A percentile compares a stretch with the other conserved stretches of the same genome.
Conservation (phyloP, 2,888 invertebrate genomes). For the Melikaiella ostensackeni region DNA sequence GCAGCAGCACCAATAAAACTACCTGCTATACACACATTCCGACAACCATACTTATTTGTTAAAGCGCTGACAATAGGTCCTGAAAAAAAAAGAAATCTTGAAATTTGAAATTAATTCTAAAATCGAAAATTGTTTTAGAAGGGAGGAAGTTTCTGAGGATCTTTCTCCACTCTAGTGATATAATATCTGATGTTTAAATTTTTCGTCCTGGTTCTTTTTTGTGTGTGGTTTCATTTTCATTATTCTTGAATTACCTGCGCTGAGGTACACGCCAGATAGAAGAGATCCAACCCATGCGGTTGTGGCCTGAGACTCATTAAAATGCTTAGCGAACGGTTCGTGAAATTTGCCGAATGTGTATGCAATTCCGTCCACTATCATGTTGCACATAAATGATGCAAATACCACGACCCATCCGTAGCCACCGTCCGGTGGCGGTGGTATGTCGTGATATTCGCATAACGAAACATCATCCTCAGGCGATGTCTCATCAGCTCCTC, state of each 20-base stretch:
- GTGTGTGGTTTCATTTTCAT: background rate
- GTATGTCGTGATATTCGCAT: conserved; percentile 87
- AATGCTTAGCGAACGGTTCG: conserved; percentile 87
- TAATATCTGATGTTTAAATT: background rate
- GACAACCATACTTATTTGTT: conserved; percentile 97
- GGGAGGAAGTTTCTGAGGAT: no score
- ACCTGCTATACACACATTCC: conserved; percentile 95
- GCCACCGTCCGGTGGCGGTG: conserved; percentile 94
- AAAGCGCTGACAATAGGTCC: conserved; percentile 96
- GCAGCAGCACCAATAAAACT: conserved; percentile 90
- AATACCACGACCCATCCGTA: conserved; percentile 97
- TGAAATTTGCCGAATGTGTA: conserved; percentile 98
- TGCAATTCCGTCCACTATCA: conserved; percentile 99
- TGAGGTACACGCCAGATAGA: conserved; percentile 96
- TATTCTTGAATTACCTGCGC: conserved; percentile 83
- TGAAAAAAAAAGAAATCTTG: conserved; percentile 68
- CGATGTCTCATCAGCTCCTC: conserved; percentile 81
- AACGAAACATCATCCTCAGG: conserved; percentile 79
- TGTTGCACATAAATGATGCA: conserved; percentile 97
- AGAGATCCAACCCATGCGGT: conserved; percentile 97
- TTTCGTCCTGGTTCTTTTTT: background rate
- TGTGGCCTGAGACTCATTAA: conserved; percentile 91
- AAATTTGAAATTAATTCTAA: no score
- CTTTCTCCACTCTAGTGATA: background rate
- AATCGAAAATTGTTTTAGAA: no score